Conservation (phyloP, 2,797 vertebrate species). For the Rhyacichthys aspro region DNA sequence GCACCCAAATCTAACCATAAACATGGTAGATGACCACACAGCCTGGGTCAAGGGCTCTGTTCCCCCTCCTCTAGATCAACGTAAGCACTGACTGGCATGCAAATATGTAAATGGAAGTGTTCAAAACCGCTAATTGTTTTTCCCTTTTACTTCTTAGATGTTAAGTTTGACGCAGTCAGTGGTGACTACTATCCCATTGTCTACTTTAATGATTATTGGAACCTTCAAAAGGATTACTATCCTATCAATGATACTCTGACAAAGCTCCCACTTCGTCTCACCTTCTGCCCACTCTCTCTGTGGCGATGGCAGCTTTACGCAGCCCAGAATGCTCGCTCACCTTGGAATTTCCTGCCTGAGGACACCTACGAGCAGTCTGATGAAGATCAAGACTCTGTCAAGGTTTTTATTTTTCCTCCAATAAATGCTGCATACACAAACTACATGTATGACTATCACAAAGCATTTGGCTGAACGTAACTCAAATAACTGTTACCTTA, state of each 20-base stretch:
- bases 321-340: conserved; percentile 90
- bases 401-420: conserved; percentile 73
- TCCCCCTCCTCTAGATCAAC: conserved; percentile 92
- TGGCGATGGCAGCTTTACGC: conserved; percentile 98
- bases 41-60: conserved; percentile 97
- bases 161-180: conserved; percentile 94
- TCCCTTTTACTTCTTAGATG: conserved; percentile 76
- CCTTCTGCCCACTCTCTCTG: conserved; percentile 90
- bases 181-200: conserved; percentile 96
- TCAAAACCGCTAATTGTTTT: neutral
- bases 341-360: conserved; percentile 94
- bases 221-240: conserved; percentile 96
- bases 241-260: conserved; percentile 88
- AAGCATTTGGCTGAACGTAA: neutral
- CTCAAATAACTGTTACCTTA: no score
- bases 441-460: no score
- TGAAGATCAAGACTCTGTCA: conserved; percentile 96
- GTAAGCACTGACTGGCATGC: conserved; percentile 73
- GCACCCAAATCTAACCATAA: conserved; percentile 98
- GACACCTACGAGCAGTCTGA: conserved; percentile 96
- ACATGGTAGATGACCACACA: conserved; percentile 97
- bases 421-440: no score
- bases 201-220: conserved; percentile 99
- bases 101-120: neutral
- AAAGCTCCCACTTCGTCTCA: conserved; percentile 86